These are phyloP conservation scores for Silurus asotus DNA, from an alignment of 2,113 vertebrate genomes.

Conservation along the genomic window DNA sequence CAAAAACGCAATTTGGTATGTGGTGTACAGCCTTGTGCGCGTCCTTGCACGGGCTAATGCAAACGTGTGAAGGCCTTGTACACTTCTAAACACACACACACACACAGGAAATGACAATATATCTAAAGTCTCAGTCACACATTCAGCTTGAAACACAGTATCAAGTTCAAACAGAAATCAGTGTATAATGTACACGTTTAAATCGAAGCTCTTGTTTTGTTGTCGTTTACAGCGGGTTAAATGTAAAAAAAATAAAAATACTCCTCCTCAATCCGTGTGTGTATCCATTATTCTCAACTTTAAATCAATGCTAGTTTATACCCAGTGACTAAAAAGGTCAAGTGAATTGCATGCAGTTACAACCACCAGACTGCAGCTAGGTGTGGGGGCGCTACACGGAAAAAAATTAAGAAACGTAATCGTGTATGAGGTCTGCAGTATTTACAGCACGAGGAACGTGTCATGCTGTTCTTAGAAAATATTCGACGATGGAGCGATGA, in stretches of 20 bases:
- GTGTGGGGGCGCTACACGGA: neutral
- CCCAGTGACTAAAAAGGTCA: neutral
- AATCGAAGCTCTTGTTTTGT: neutral
- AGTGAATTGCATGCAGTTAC: neutral
- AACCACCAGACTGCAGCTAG: neutral
- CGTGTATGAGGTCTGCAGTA: too few relatives aligned
- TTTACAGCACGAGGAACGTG: too few relatives aligned
- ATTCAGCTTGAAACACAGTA: neutral
- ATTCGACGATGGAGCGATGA: too few relatives aligned
- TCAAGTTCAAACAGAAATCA: neutral
- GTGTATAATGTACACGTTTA: neutral
- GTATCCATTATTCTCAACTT: neutral
- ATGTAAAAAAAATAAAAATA: neutral
- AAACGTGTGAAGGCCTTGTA: neutral
- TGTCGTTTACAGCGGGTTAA: neutral
- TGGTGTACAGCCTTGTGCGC: neutral
- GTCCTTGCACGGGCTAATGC: constrained; percentile 10
- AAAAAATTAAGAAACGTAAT: too few relatives aligned
- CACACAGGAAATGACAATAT: constrained; percentile 6
- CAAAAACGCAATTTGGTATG: neutral
- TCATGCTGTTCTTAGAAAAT: too few relatives aligned
- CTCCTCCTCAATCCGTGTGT: neutral
- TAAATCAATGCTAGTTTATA: neutral
- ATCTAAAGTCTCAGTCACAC: neutral
- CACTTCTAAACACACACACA: neutral